phyloP scores from a whole-genome alignment of 1,140 invertebrate genomes.

The Limonius californicus region DNA sequence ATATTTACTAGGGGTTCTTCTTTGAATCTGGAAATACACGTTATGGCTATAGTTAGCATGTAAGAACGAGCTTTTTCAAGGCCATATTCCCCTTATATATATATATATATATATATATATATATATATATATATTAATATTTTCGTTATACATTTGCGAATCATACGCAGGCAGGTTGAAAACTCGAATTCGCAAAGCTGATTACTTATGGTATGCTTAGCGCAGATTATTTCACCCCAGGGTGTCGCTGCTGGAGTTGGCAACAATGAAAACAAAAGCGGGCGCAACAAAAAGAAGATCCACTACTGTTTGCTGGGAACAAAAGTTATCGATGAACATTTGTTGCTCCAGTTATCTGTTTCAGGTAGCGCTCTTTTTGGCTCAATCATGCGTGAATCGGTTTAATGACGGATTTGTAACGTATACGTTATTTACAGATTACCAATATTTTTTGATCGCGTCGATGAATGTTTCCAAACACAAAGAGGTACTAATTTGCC shows the following conservation, averaged over 20 bases:
- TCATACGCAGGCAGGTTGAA: too few species aligned
- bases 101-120: too few species aligned
- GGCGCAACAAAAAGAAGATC: conserved; percentile 30
- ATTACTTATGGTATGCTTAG: conserved; percentile 33
- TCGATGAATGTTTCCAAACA: background rate
- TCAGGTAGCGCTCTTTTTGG: conserved; percentile 4
- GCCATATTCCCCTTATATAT: too few species aligned
- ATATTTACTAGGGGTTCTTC: too few species aligned
- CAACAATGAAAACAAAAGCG: conserved; percentile 31
- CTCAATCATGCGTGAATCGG: conserved; percentile 1
- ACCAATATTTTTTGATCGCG: conserved; percentile 14
- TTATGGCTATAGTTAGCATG: too few species aligned
- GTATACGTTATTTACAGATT: conserved; percentile 14
- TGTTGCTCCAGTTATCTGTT: background rate
- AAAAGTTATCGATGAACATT: conserved; percentile 15
- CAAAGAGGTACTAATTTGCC: background rate
- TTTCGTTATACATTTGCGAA: too few species aligned
- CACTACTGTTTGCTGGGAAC: conserved; percentile 22
- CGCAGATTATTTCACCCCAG: conserved; percentile 39
- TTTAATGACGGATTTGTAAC: conserved; percentile 16
- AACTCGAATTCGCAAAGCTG: too few species aligned
- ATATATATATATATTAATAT: too few species aligned
- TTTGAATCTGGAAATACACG: too few species aligned
- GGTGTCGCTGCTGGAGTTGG: conserved; percentile 37
- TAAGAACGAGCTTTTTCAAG: too few species aligned